Conservation (phyloP, 1,140 invertebrate genomes). For the Pantala flavescens region DNA sequence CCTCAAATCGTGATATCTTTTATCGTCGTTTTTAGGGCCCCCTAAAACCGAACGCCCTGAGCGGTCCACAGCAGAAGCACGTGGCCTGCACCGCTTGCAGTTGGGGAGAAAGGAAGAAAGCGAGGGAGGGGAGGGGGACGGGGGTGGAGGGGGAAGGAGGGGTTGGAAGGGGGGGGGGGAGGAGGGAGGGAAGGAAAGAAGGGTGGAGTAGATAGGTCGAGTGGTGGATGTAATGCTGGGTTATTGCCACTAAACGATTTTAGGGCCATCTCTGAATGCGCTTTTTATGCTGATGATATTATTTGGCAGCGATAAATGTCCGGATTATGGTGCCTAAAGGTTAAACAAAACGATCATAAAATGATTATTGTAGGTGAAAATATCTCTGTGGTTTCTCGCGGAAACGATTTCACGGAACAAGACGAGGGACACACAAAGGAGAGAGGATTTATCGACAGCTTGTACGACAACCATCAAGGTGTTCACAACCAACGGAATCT, state of each 20-base stretch:
- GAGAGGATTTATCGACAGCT: too few species aligned
- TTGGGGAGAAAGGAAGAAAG: too few species aligned
- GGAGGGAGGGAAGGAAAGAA: neutral
- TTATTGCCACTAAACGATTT: slow-evolving; percentile 6
- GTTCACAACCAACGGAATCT: too few species aligned
- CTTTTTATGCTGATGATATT: slow-evolving; percentile 10
- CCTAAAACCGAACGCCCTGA: too few species aligned
- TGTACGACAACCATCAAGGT: too few species aligned
- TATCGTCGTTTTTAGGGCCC: too few species aligned
- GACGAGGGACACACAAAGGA: too few species aligned
- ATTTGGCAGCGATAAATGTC: neutral
- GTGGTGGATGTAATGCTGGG: neutral
- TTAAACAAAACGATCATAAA: neutral
- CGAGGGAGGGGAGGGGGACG: neutral
- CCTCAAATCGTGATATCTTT: too few species aligned
- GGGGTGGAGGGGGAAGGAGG: neutral
- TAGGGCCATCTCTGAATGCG: slow-evolving; percentile 3
- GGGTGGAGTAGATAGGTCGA: neutral
- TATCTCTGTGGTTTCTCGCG: neutral
- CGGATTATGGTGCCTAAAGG: neutral
- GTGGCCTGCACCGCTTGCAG: too few species aligned
- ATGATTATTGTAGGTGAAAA: neutral
- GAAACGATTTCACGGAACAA: too few species aligned
- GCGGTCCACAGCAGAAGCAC: too few species aligned
- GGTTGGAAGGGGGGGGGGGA: neutral